phyloP scores from a whole-genome alignment of 2,888 invertebrate species.

The Holacanthella duospinosa region DNA sequence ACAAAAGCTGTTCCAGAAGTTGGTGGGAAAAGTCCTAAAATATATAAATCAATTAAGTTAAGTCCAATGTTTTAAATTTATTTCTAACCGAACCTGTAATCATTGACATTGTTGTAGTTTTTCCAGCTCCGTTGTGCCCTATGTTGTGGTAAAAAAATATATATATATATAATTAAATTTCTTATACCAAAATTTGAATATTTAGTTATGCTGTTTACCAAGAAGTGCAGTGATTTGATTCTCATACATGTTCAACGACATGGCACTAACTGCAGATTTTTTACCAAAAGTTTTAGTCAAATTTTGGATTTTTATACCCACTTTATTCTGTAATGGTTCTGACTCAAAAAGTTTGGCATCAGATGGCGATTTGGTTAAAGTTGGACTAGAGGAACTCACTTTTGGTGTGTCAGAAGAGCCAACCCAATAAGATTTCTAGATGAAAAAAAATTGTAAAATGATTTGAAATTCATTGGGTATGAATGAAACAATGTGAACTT shows the following conservation, averaged over 20 bases:
- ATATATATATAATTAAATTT: too few relatives aligned
- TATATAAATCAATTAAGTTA: constrained; percentile 49
- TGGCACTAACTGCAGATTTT: constrained; percentile 54
- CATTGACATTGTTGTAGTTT: constrained; percentile 64
- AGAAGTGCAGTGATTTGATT: constrained; percentile 76
- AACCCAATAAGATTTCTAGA: constrained; percentile 41
- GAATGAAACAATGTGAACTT: neutral
- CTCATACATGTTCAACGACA: constrained; percentile 63
- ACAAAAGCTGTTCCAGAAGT: constrained; percentile 59
- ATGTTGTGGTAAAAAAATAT: constrained; percentile 18
- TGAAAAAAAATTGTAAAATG: constrained; percentile 10
- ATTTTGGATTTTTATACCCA: constrained; percentile 49
- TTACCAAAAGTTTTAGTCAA: constrained; percentile 51
- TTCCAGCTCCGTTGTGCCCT: constrained; percentile 71
- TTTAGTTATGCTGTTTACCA: constrained; percentile 45
- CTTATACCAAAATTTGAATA: neutral
- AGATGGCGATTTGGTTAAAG: neutral
- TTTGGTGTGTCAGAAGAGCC: constrained; percentile 41
- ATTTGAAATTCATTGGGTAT: neutral
- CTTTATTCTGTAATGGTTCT: constrained; percentile 43
- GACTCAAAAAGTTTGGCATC: constrained; percentile 43
- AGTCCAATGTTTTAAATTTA: constrained; percentile 52
- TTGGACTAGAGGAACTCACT: constrained; percentile 24
- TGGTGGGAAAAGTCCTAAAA: constrained; percentile 58
- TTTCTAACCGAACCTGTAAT: constrained; percentile 47